These are phyloP conservation scores for Arremon aurantiirostris DNA, from an alignment of 2,797 vertebrate species.

Conservation along the genomic window DNA sequence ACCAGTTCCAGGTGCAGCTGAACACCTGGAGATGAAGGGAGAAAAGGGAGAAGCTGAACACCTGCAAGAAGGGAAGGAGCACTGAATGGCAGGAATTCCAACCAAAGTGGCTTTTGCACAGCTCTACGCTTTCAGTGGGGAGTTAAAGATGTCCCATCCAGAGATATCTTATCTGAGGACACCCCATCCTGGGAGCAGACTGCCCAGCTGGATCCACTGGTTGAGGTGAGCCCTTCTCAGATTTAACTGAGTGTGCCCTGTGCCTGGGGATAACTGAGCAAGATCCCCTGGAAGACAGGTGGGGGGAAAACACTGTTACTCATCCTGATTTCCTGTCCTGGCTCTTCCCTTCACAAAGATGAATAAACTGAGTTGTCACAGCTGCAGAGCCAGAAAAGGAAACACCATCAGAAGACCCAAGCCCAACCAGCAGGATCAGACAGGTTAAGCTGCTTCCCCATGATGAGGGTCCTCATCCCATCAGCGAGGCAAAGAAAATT, in stretches of 20 bases:
- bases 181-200: background rate
- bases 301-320: background rate
- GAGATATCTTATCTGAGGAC: background rate
- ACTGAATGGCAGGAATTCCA: background rate
- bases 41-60: no score
- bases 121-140: background rate
- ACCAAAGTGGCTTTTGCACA: background rate
- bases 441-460: background rate
- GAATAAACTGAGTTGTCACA: background rate
- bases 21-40: background rate
- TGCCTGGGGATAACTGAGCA: background rate
- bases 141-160: background rate
- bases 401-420: background rate
- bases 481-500: background rate
- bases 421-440: background rate
- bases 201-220: background rate
- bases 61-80: background rate
- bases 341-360: background rate
- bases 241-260: background rate
- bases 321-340: background rate
- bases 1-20: background rate
- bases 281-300: background rate
- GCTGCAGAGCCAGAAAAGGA: background rate
- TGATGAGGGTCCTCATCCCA: background rate
- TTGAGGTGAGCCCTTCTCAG: background rate